Conservation (phyloP, 2,797 vertebrate genomes). For the Darevskia mixta region DNA sequence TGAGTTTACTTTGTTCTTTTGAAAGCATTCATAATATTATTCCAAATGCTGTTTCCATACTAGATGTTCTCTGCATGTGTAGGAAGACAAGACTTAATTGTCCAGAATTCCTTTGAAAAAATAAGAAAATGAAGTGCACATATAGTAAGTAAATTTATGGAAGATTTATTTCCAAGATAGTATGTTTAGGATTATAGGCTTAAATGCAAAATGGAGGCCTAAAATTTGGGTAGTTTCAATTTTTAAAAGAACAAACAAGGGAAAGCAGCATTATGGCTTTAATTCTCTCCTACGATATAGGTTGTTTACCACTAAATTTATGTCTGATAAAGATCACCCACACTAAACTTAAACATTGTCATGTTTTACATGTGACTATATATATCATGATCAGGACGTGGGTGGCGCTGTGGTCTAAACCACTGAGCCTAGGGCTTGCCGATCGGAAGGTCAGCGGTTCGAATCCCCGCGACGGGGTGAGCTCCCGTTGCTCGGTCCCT, state of each 20-base stretch:
- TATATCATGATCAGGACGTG: not conserved
- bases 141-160: not conserved
- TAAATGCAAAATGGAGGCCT: not conserved
- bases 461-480: too few relatives aligned
- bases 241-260: not conserved
- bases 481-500: too few relatives aligned
- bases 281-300: not conserved
- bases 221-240: not conserved
- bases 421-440: too few relatives aligned
- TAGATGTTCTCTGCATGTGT: not conserved
- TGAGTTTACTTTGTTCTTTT: not conserved
- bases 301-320: not conserved
- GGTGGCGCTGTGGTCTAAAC: too few relatives aligned
- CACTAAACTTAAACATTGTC: not conserved
- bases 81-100: not conserved
- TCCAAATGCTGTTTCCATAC: not conserved
- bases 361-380: not conserved
- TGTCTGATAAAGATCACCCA: not conserved
- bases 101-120: not conserved
- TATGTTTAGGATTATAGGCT: not conserved
- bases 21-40: conserved; percentile 7
- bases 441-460: too few relatives aligned
- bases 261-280: not conserved
- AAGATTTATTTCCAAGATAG: not conserved
- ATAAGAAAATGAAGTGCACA: not conserved